Percentiles rank a stretch among this genome's conserved stretches.
Conservation (phyloP, 2,113 vertebrate species). For the Melanocharis versteri region DNA sequence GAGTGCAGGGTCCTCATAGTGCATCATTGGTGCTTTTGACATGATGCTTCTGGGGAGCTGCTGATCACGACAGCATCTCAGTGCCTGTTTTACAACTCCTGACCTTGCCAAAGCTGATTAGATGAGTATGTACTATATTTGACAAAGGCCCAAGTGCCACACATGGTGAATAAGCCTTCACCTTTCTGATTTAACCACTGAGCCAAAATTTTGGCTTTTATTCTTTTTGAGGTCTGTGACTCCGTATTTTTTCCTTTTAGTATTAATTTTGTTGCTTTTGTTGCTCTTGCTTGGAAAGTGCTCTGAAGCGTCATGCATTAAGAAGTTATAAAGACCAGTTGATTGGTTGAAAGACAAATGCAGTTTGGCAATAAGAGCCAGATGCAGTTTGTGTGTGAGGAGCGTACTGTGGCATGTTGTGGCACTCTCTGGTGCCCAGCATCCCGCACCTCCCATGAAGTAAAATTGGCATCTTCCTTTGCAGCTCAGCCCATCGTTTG, state of each 20-base stretch:
- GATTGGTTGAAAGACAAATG: not conserved
- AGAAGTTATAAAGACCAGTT: not conserved
- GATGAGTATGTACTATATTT: not conserved
- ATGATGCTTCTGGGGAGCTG: not conserved
- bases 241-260: not conserved
- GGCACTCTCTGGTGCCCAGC: not conserved
- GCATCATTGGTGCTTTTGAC: not conserved
- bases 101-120: not conserved
- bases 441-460: accelerated
- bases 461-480: not conserved
- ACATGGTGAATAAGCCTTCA: not conserved
- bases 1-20: not conserved
- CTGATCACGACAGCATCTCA: not conserved
- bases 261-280: not conserved
- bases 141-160: not conserved
- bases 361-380: not conserved
- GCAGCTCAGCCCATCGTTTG: not conserved
- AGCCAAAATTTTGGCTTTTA: not conserved
- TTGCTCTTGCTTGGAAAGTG: not conserved
- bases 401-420: not conserved
- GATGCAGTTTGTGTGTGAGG: not conserved
- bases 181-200: not conserved
- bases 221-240: not conserved
- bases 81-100: not conserved
- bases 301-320: not conserved